phyloP scores from a whole-genome alignment of 2,888 invertebrate species.

The Chirona hameri region DNA sequence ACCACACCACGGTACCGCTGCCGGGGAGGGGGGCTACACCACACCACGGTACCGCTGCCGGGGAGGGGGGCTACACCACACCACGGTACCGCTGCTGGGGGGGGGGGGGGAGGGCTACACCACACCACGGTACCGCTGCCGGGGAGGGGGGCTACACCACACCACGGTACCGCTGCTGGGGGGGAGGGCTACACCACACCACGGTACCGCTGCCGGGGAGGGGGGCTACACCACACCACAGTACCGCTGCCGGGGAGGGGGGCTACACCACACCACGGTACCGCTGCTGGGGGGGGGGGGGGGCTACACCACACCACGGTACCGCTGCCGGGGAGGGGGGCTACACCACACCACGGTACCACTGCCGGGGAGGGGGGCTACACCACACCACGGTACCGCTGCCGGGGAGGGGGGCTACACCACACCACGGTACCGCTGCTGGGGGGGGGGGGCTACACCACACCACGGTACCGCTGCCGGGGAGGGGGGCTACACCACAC shows the following conservation, averaged over 20 bases:
- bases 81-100: slow-evolving; percentile 9
- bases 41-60: slow-evolving; percentile 12
- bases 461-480: slow-evolving; percentile 11
- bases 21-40: neutral
- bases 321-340: slow-evolving; percentile 25
- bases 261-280: too few species aligned
- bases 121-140: slow-evolving; percentile 55
- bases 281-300: slow-evolving; percentile 41
- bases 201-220: slow-evolving; percentile 27
- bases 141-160: neutral
- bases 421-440: too few species aligned
- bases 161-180: too few species aligned
- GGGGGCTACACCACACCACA: neutral
- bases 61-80: neutral
- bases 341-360: neutral
- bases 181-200: neutral
- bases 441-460: neutral
- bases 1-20: slow-evolving; percentile 57
- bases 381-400: slow-evolving; percentile 58
- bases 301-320: neutral
- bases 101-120: too few species aligned
- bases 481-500: neutral
- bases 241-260: slow-evolving; percentile 24
- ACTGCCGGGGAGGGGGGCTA: slow-evolving; percentile 29
- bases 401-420: slow-evolving; percentile 31